phyloP scores from a whole-genome alignment of 2,113 vertebrate species.

The Gymnobelideus leadbeateri region DNA sequence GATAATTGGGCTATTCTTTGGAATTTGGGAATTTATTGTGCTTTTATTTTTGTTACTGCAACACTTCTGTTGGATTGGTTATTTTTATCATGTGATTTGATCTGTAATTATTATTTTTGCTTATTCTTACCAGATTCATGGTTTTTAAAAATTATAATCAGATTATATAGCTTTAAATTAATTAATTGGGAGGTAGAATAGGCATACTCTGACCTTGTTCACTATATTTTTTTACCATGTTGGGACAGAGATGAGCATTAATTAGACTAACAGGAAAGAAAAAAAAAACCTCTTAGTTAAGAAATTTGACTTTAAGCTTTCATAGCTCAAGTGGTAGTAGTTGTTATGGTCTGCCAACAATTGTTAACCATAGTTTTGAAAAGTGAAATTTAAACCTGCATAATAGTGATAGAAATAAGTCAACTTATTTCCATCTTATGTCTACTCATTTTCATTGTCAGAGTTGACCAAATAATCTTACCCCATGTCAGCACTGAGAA shows the following conservation, averaged over 20 bases:
- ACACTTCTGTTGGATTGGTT: not conserved
- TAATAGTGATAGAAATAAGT: constrained; percentile 31
- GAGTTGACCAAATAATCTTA: constrained; percentile 11
- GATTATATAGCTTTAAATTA: not conserved
- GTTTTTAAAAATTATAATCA: too few relatives aligned
- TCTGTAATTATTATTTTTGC: not conserved
- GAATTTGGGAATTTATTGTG: not conserved
- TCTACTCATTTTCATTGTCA: constrained; percentile 17
- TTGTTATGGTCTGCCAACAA: constrained; percentile 32
- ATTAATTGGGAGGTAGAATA: not conserved
- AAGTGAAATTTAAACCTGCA: constrained; percentile 39
- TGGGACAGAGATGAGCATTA: not conserved
- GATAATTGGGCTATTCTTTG: not conserved
- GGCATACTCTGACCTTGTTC: not conserved
- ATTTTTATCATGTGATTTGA: not conserved
- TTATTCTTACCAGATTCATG: not conserved
- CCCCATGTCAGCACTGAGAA: not conserved
- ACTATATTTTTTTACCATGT: not conserved
- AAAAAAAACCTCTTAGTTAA: not conserved
- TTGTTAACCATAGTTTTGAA: constrained; percentile 6
- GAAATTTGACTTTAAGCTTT: not conserved
- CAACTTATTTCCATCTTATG: constrained; percentile 7
- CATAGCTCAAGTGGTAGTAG: not conserved
- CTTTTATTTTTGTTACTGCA: not conserved
- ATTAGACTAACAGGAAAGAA: not conserved